Evolutionary conservation across 2,888 invertebrate genomes (phyloP), one percentile per base, ranked within the genome.

Genomic region (Caenorhabditis sp.): DNA sequence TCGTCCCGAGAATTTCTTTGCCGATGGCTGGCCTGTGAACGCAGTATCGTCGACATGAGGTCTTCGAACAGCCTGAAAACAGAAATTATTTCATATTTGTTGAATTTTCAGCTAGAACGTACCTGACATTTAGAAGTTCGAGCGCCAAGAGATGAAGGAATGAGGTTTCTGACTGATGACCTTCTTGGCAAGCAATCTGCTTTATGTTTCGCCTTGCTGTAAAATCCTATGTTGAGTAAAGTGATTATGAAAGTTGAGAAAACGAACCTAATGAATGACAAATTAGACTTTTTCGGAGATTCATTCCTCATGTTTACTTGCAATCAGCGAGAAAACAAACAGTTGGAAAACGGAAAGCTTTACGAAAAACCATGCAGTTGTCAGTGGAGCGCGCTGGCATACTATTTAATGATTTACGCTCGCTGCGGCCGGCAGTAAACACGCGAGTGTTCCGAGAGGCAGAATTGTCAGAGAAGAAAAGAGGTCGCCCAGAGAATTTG

Each of bases 351-450:
- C 38, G 38, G 38, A 38, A 38, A 38, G 12, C 38, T 38, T 12
- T 38, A 10, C 38, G 38, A 38, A 38, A 10, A 12, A n/a, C n/a
- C 26, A 16, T 28, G 10, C 26, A 24, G 28, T 56, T 56, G 26
- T 47, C 56, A 41, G 22, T 41, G 56, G 56, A 24, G 56, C 69
- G 69, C 56, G 56, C 41, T 56, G 38, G n/a, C 66, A n/a, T 16
- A 16, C 31, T 3, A 38, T n/a, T n/a, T n/a, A n/a, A n/a, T n/a
- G n/a, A 38, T 38, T 6, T 12, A 10, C 12, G 6, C 10, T 2
- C 10, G 38, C 12, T 12, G 10, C 38, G 38, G 12, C 38, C 38
- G 38, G 38, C 38, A 5, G 38, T 2, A 5, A 10, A 38, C 12
- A 12, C 12, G 12, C 38, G n/a, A n/a, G n/a, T n/a, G n/a, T n/a